Base-by-base conservation (phyloP, 2,797 vertebrate species). In the Natrix natrix region DNA sequence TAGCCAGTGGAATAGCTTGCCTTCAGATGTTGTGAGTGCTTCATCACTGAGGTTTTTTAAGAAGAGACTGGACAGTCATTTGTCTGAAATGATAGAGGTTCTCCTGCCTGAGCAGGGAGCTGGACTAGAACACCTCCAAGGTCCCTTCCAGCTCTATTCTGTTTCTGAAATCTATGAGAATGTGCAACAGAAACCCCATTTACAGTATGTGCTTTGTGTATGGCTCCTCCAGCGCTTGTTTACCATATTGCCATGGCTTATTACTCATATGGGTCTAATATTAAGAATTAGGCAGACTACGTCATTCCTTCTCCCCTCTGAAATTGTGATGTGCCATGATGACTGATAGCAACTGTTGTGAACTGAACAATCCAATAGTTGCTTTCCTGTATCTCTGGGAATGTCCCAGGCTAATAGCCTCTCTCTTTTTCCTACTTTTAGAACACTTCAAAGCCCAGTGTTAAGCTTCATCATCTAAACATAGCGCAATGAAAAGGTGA, bases 171-270 rank as follows among this genome's bases (percentile, higher is more conserved):
- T 56, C 66, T 86, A 89, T 93, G 87, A 91, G 90, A 66, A 69
- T 91, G 32, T 91, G 28, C 22, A 93, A 93, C n/a, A 66, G 90
- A 86, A 91, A 54, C 48, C 57, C 86, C 93, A 91, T 89, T 86
- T 93, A 88, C 57, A 56, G 56, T 86, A 89, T 88, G 17, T 86
- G 63, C 56, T 91, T 91, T 74, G 87, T 20, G 17, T 43, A 93
- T 91, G 88, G 87, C 90, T 88, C 87, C 90, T 91, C 43, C 87
- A 48, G 69, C 87, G 69, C 66, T 91, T 91, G 66, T 86, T 89
- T 91, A 91, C 87, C 61, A 57, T 57, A 93, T 86, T 93, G 90
- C 86, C 48, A 91, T 60, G 83, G 93, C 86, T 87, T 88, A 63
- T 91, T 83, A 54, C 43, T n/a, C 90, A 89, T 87, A 28, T 63